phyloP scores from a whole-genome alignment of 2,113 vertebrate genomes.

The Erythrolamprus reginae region DNA sequence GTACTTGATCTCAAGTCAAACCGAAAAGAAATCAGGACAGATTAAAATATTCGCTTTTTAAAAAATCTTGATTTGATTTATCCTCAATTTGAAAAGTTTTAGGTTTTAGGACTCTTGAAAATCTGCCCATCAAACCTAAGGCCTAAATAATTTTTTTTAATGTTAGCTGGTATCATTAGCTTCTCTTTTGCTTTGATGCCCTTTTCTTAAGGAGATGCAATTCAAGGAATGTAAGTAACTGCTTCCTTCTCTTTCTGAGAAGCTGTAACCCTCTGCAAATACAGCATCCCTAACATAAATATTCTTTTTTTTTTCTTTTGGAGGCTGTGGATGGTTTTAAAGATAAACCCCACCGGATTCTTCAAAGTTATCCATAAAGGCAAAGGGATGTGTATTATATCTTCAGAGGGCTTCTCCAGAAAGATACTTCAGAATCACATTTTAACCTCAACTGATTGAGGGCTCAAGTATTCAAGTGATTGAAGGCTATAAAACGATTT shows the following conservation, averaged over 20 bases:
- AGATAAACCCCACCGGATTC: background rate
- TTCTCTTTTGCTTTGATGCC: background rate
- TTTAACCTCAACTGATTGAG: background rate
- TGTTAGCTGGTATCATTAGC: background rate
- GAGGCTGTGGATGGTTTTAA: background rate
- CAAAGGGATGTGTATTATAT: background rate
- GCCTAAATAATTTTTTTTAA: background rate
- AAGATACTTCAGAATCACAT: background rate
- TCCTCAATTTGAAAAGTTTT: background rate
- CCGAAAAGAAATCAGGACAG: background rate
- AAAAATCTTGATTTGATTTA: background rate
- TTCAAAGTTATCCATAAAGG: background rate
- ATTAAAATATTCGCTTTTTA: background rate
- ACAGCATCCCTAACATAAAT: background rate
- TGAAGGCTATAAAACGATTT: background rate
- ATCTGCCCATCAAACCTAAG: background rate
- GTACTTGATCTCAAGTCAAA: background rate
- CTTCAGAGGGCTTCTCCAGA: background rate
- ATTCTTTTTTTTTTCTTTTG: background rate
- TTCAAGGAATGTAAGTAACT: background rate
- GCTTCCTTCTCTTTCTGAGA: background rate
- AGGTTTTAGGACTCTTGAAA: background rate
- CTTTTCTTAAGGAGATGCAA: background rate
- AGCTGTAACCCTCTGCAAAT: background rate
- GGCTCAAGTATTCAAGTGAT: background rate